Percentiles rank a stretch among this genome's conserved stretches.
Conservation (phyloP, 2,113 vertebrate genomes). For the Todiramphus chloris region DNA sequence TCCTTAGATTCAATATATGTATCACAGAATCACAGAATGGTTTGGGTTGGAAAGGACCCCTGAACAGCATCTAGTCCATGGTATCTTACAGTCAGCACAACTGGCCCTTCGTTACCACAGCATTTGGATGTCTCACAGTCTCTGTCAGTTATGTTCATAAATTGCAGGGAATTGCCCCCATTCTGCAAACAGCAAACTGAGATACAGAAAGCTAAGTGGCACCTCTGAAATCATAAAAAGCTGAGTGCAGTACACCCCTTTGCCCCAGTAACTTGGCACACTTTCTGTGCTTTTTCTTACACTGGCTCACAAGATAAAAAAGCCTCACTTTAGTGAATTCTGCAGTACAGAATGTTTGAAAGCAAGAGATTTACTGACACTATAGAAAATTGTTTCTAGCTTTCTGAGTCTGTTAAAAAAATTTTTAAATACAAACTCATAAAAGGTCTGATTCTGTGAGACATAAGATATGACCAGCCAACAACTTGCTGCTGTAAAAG, state of each 20-base stretch:
- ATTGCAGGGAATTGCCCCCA: not conserved
- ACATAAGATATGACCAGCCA: not conserved
- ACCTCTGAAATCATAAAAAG: not conserved
- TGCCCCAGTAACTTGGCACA: not conserved
- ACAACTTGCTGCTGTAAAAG: not conserved
- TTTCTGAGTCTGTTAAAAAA: not conserved
- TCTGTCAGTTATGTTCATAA: not conserved
- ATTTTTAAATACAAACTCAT: not conserved
- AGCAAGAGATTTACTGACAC: not conserved
- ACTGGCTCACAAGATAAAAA: not conserved
- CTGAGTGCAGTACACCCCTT: not conserved
- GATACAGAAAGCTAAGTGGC: not conserved
- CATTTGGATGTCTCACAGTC: not conserved
- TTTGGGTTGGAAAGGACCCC: not conserved
- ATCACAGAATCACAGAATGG: not conserved
- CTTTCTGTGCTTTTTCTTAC: not conserved
- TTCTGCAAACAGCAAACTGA: not conserved
- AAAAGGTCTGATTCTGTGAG: not conserved
- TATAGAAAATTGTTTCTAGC: not conserved
- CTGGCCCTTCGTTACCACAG: not conserved
- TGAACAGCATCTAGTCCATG: not conserved
- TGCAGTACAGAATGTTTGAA: not conserved
- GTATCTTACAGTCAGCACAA: not conserved
- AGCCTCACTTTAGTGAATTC: not conserved
- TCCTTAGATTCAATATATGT: fast-evolving